These are phyloP conservation scores for Siphlonurus alternatus DNA, from an alignment of 2,888 invertebrate species.

Conservation along the genomic window DNA sequence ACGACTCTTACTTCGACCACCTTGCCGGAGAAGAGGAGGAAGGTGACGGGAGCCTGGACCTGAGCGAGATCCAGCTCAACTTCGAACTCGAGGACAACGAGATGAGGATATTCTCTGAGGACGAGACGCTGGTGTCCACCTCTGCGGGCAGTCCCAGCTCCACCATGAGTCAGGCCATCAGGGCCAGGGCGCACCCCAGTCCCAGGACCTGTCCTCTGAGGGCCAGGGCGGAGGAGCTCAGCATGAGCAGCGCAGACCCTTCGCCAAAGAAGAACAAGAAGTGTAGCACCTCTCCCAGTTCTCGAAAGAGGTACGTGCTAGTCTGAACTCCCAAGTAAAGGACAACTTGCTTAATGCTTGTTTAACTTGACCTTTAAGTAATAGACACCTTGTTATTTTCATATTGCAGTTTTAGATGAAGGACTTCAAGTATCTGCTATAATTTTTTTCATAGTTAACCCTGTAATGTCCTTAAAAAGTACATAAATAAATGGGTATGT, in stretches of 20 bases:
- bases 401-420: too few relatives aligned
- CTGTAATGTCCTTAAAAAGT: too few relatives aligned
- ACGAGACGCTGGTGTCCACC: conserved; percentile 43
- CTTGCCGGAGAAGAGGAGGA: conserved; percentile 30
- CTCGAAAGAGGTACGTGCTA: conserved; percentile 7
- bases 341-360: too few relatives aligned
- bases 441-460: too few relatives aligned
- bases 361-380: too few relatives aligned
- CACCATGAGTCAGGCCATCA: neutral
- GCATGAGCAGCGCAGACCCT: conserved; percentile 36
- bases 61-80: conserved; percentile 69
- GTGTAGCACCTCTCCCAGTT: conserved; percentile 10
- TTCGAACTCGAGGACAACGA: conserved; percentile 73
- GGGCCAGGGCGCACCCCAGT: neutral
- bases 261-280: conserved; percentile 39
- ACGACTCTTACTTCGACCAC: conserved; percentile 85
- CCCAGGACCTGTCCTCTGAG: conserved; percentile 9
- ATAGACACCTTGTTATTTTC: too few relatives aligned
- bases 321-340: too few relatives aligned
- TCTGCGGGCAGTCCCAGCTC: conserved; percentile 14
- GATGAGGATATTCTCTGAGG: conserved; percentile 77
- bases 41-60: conserved; percentile 35
- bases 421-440: too few relatives aligned
- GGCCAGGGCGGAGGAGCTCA: conserved; percentile 34
- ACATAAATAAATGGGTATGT: too few relatives aligned